Evolutionary conservation across 2,113 vertebrate species (phyloP), one percentile per base, ranked within the genome.

Genomic region (Myotis davidii): DNA sequence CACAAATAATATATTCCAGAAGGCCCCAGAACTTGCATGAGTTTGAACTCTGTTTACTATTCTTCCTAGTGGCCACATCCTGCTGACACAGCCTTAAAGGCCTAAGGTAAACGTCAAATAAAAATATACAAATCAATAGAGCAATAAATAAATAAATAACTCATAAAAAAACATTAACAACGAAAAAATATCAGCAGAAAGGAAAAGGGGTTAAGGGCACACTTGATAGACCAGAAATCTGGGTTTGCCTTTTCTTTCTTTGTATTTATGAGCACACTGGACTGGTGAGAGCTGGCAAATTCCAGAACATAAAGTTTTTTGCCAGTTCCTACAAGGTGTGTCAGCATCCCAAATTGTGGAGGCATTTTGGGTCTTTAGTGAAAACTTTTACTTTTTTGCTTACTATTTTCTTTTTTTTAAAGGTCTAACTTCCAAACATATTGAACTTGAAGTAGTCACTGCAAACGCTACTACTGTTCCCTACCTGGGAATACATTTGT

Each of bases 1-100:
- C 54, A 94, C 29, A 96, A 93, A 59, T 29, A 88, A 78, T 69
- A 37, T 95, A 29, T 83, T 70, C 56, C 48, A 77, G 81, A 95
- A 95, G 34, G 5, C 67, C 81, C 65, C 52, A 94, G 88, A 96
- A 88, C 56, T 92, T 93, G 56, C 34, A 91, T 85, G 82, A 81
- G n/a, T 93, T 96, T 92, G 39, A 81, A 52, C 34, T 95, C 84
- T 88, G 85, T 93, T 85, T 92, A 94, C 56, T 96, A 93, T 95
- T 94, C 81, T 93, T 96, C 81, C 84, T 94, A 95, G 83, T 79
- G 84, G 96, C 74, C 83, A 97, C 67, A 94, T 72, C 48, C 72
- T 93, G 93, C 87, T 96, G 86, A 94, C 92, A 97, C 34, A 97
- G 95, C 96, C 97, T 94, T 97, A 97, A 94, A 97, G 95, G 96